Percentiles rank a stretch among this genome's conserved stretches.
Conservation (phyloP, 2,797 vertebrate genomes). For the Xerus rutilus region DNA sequence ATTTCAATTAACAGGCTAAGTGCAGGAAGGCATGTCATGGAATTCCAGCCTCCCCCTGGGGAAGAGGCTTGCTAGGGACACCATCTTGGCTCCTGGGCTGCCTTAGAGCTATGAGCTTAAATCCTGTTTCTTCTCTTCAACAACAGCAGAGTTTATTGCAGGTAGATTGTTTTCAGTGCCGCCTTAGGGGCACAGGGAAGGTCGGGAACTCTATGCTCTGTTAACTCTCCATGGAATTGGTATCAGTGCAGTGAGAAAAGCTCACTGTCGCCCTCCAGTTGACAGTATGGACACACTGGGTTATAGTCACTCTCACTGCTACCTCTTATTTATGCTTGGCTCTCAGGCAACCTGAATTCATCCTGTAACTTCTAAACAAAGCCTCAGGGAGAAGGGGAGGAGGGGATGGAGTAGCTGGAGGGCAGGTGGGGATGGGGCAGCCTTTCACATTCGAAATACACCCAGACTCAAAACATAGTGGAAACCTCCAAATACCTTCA, state of each 20-base stretch:
- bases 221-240: neutral
- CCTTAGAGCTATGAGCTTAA: neutral
- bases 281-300: neutral
- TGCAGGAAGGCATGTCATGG: neutral
- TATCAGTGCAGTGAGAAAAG: neutral
- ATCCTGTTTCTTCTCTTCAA: neutral
- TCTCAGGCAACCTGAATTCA: conserved; percentile 32
- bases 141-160: neutral
- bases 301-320: neutral
- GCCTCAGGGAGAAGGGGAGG: rapidly evolving
- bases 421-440: neutral
- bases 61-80: neutral
- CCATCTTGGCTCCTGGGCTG: neutral
- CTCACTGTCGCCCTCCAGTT: neutral
- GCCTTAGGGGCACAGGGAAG: neutral
- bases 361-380: conserved; percentile 23
- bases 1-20: neutral
- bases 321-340: neutral
- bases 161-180: neutral
- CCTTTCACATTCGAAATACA: neutral
- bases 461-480: neutral
- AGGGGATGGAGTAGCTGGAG: neutral
- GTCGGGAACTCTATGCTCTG: neutral
- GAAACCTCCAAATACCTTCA: neutral
- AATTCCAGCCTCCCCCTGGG: neutral